A percentile compares a stretch with the other conserved stretches of the same genome.
phyloP scores from a whole-genome alignment of 2,113 vertebrate genomes.

The Cyanoramphus novaezelandiae region DNA sequence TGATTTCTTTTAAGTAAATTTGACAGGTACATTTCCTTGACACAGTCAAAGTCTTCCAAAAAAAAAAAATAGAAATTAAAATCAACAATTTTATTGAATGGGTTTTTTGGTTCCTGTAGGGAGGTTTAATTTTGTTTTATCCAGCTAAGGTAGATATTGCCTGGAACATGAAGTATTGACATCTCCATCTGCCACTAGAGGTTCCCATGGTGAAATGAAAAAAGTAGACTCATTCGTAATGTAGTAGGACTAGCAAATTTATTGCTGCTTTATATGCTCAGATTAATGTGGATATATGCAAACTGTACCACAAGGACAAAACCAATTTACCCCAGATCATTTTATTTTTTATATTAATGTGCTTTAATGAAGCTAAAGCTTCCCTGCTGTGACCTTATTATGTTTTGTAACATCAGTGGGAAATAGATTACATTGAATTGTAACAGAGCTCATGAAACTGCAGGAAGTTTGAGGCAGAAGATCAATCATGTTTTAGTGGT shows the following conservation, averaged over 20 bases:
- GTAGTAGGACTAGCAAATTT: slow-evolving; percentile 41
- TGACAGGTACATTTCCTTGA: slow-evolving; percentile 24
- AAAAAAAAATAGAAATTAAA: slow-evolving; percentile 33
- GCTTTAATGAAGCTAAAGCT: slow-evolving; percentile 76
- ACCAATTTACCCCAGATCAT: slow-evolving; percentile 73
- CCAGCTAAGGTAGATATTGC: neutral
- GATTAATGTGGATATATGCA: slow-evolving; percentile 71
- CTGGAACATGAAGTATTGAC: neutral
- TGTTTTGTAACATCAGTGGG: slow-evolving; percentile 71
- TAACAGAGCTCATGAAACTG: slow-evolving; percentile 76
- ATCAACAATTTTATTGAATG: slow-evolving; percentile 32
- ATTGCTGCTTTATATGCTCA: slow-evolving; percentile 66
- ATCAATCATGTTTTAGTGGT: slow-evolving; percentile 70
- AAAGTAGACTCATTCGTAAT: slow-evolving; percentile 40
- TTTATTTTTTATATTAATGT: slow-evolving; percentile 78
- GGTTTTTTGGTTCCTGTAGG: neutral
- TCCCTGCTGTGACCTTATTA: slow-evolving; percentile 80
- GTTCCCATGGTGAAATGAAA: slow-evolving; percentile 62
- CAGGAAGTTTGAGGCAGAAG: slow-evolving; percentile 66
- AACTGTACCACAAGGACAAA: slow-evolving; percentile 72
- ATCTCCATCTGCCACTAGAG: slow-evolving; percentile 52
- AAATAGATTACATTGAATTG: slow-evolving; percentile 69
- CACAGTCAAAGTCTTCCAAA: neutral
- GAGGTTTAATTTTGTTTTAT: slow-evolving; percentile 2
- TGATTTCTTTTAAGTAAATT: slow-evolving; percentile 61